These are phyloP conservation scores for Elegia similella DNA, from an alignment of 2,888 invertebrate genomes.

Conservation along the genomic window DNA sequence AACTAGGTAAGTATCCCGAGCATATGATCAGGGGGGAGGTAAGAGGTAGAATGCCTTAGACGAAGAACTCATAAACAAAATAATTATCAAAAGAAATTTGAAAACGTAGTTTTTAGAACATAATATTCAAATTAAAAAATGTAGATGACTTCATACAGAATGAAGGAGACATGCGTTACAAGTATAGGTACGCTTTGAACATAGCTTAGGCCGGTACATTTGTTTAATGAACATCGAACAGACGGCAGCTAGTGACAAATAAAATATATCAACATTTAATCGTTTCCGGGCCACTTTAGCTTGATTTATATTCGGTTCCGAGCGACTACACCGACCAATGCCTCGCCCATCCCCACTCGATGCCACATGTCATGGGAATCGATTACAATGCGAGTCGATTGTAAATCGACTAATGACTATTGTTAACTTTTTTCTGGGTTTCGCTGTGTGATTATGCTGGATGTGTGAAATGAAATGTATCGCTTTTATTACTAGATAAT, in stretches of 20 bases:
- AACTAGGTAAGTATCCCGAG: too few relatives aligned
- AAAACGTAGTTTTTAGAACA: too few relatives aligned
- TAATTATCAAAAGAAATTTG: too few relatives aligned
- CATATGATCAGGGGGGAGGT: too few relatives aligned
- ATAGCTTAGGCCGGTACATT: too few relatives aligned
- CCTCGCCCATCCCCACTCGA: constrained; percentile 32
- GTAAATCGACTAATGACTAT: constrained; percentile 50
- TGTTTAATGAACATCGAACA: neutral
- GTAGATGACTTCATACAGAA: too few relatives aligned
- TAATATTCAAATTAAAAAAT: too few relatives aligned
- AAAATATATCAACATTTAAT: constrained; percentile 19
- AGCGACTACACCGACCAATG: constrained; percentile 22
- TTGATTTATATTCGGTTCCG: constrained; percentile 27
- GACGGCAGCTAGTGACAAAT: constrained; percentile 11
- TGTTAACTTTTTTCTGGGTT: constrained; percentile 28
- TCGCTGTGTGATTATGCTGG: constrained; percentile 7
- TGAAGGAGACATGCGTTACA: too few relatives aligned
- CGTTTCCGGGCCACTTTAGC: constrained; percentile 25
- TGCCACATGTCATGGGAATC: constrained; percentile 59
- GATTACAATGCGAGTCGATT: constrained; percentile 45
- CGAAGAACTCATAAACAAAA: too few relatives aligned
- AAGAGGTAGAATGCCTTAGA: too few relatives aligned
- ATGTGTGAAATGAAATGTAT: neutral
- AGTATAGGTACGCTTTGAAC: too few relatives aligned
- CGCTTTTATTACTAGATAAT: neutral